Conservation (phyloP, 2,797 vertebrate genomes). For the Salarias fasciatus region DNA sequence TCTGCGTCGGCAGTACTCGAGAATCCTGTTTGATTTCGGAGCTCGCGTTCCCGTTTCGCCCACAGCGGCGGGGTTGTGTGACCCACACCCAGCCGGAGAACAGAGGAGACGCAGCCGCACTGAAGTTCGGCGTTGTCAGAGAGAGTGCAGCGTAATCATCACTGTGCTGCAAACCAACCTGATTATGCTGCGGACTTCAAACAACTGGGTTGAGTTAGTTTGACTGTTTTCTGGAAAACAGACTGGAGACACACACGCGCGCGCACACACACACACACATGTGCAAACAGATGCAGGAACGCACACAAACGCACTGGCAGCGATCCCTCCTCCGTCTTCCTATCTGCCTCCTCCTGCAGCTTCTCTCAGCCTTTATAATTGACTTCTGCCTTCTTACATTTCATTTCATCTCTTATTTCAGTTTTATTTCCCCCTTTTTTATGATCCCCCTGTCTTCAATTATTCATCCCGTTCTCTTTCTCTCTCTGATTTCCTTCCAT, state of each 20-base stretch:
- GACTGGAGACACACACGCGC: constrained; percentile 21
- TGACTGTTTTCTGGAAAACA: constrained; percentile 45
- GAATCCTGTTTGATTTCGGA: neutral
- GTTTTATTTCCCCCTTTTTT: constrained; percentile 75
- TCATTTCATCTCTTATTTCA: constrained; percentile 80
- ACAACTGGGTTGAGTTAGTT: constrained; percentile 54
- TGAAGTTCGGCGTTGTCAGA: constrained; percentile 29
- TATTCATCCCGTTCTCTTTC: constrained; percentile 75
- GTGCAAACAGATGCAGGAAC: constrained; percentile 14
- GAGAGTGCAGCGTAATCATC: constrained; percentile 37
- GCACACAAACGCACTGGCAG: constrained; percentile 38
- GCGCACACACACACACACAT: constrained; percentile 15
- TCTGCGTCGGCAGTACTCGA: neutral
- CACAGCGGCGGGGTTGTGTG: neutral
- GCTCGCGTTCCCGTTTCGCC: neutral
- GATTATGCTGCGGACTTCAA: constrained; percentile 61
- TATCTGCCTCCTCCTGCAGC: constrained; percentile 65
- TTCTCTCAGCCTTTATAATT: constrained; percentile 68
- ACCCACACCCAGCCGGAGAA: neutral
- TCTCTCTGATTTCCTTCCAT: constrained; percentile 77
- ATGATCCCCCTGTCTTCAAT: constrained; percentile 74
- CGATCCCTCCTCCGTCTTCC: constrained; percentile 49
- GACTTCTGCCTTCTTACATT: constrained; percentile 79
- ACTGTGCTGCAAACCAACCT: constrained; percentile 46
- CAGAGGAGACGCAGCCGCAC: constrained; percentile 9